These are phyloP conservation scores for Adelges cooleyi DNA, from an alignment of 1,140 invertebrate genomes.

Conservation along the genomic window DNA sequence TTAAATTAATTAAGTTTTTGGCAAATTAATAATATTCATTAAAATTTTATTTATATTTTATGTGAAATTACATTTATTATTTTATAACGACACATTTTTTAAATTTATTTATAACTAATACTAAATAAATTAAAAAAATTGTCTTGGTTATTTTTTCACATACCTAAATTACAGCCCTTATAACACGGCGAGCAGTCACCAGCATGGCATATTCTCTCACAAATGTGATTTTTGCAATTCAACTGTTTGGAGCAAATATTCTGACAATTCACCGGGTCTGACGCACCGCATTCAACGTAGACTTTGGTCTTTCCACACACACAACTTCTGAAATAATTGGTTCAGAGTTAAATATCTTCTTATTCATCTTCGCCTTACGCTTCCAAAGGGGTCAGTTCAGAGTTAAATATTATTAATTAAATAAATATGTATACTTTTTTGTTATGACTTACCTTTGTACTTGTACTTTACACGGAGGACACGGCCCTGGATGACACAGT, in stretches of 20 bases:
- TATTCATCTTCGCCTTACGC: neutral
- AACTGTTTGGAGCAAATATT: constrained; percentile 56
- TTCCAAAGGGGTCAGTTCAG: no score
- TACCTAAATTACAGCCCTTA: constrained; percentile 32
- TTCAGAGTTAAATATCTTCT: no score
- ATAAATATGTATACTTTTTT: no score
- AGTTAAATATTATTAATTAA: no score
- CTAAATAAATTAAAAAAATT: no score
- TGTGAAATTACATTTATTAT: no score
- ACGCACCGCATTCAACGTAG: constrained; percentile 57
- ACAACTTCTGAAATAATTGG: constrained; percentile 44
- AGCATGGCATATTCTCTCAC: constrained; percentile 46
- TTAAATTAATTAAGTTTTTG: no score
- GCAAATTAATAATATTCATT: no score
- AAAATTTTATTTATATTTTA: no score
- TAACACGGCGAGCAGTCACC: constrained; percentile 43
- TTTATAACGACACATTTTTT: no score
- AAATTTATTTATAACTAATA: no score
- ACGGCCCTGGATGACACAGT: constrained; percentile 83
- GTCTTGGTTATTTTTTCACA: no score
- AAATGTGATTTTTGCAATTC: constrained; percentile 53
- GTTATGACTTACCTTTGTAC: constrained; percentile 39
- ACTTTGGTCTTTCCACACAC: constrained; percentile 58
- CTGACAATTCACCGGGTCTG: constrained; percentile 57
- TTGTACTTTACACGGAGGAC: constrained; percentile 51